Base-by-base conservation (phyloP, 1,140 invertebrate genomes). In the Cataglyphis hispanica region DNA sequence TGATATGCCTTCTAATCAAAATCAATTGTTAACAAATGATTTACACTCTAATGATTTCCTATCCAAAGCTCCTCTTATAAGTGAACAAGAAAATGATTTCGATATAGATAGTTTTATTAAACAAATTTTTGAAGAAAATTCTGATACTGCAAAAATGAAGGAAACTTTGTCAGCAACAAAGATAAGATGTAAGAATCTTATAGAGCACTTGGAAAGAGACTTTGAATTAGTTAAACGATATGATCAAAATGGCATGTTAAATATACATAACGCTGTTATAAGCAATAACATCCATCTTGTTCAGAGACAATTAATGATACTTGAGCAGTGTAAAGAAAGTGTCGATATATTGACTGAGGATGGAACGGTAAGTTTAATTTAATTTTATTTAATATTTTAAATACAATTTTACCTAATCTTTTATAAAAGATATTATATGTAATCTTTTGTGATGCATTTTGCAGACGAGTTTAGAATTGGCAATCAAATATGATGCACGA, bases 381-480 rank as follows among this genome's bases (percentile, higher is more conserved):
- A 7, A 37, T 70, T 11, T 3, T 76, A 77, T 78, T 2, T 63
- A 60, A 63, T 85, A 2, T 34, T 19, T 19, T 31, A 34, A 63
- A 83, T 60, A 83, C 27, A 46, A 76, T 63, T 74, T 85, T 60
- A 46, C 56, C 0, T 46, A 64, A 70, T 78, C 11, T 25, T 66
- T 46, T 31, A 31, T 31, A 58, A 86, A 16, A 19, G 10, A 50
- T 11, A 46, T 2, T 10, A n/a, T 1, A 77, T 50, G 11, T 8
- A 56, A 56, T 37, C 10, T 19, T 60, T 10, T 63, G 78, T 63
- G 78, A 25, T n/a, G 60, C n/a, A 43, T 19, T 81, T 89, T 89
- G 8, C 40, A 94, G 92, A 91, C 93, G 19, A 90, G 87, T 77
- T 90, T 94, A 10, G 93, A 93, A 56, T 66, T 94, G 16, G 93